These are phyloP conservation scores for Heterotis niloticus DNA, from an alignment of 2,113 vertebrate genomes.

Conservation along the genomic window DNA sequence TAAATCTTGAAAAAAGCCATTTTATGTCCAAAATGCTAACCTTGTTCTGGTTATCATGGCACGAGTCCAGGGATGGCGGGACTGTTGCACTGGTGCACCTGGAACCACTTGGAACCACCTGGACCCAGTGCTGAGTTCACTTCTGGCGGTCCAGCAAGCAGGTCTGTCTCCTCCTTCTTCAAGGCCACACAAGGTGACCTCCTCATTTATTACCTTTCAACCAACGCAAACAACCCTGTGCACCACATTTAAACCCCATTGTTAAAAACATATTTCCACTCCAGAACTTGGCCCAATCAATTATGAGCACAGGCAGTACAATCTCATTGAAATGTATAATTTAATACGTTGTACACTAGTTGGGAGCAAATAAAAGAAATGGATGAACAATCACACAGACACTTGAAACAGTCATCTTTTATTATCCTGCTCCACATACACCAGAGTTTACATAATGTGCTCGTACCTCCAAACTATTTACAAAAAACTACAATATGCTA, in stretches of 20 bases:
- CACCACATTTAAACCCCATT: neutral
- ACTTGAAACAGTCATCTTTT: slow-evolving; percentile 55
- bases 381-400: slow-evolving; percentile 28
- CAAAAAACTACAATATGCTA: slow-evolving; percentile 50
- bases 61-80: neutral
- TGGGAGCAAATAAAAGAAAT: slow-evolving; percentile 1
- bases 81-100: too few species aligned
- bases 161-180: neutral
- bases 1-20: too few species aligned
- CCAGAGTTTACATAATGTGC: slow-evolving; percentile 47
- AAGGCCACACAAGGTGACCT: neutral
- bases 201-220: neutral
- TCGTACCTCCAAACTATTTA: slow-evolving; percentile 52
- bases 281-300: neutral
- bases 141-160: neutral
- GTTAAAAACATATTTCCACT: neutral
- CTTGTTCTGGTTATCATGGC: neutral
- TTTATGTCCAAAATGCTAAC: neutral
- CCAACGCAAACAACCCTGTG: neutral
- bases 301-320: neutral
- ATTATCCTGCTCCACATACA: slow-evolving; percentile 52
- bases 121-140: too few species aligned
- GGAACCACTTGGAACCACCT: too few species aligned
- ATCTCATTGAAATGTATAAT: neutral
- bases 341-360: neutral